Conservation (phyloP, 1,140 invertebrate genomes). For the Leptoteleia sp. region DNA sequence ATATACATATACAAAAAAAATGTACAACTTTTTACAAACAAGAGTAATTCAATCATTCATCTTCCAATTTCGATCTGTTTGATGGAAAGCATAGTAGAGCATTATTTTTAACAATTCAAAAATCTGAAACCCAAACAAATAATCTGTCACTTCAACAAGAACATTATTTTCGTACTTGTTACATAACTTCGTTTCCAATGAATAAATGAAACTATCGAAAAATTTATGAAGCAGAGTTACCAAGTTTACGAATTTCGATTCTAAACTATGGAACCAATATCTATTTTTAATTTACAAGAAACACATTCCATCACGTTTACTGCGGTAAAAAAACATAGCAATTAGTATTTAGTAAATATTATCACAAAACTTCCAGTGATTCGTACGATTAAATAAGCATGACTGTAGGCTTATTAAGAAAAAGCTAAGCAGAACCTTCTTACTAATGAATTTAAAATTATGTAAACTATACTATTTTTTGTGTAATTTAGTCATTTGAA, state of each 20-base stretch:
- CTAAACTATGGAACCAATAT: neutral
- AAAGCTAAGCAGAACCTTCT: no score
- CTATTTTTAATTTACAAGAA: slow-evolving; percentile 26
- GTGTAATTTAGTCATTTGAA: no score
- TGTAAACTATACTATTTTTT: no score
- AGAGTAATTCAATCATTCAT: no score
- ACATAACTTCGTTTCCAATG: slow-evolving; percentile 2
- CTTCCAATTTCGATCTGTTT: no score
- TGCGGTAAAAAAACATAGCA: slow-evolving; percentile 2
- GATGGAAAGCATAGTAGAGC: no score
- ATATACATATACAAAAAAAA: no score
- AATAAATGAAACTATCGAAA: slow-evolving; percentile 14
- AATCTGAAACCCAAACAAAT: neutral
- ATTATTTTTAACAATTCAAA: neutral
- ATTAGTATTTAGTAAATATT: slow-evolving; percentile 34
- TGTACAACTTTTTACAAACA: no score
- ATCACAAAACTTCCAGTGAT: slow-evolving; percentile 8
- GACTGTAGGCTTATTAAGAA: no score
- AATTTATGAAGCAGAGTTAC: neutral
- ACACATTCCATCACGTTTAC: slow-evolving; percentile 7
- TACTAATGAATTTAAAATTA: no score
- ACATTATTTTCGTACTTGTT: slow-evolving; percentile 7
- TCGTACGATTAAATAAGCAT: no score
- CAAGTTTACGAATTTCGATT: neutral
- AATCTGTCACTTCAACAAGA: neutral